Evolutionary conservation across 2,113 vertebrate species (phyloP).

Genomic region (Crotalus tigris): DNA sequence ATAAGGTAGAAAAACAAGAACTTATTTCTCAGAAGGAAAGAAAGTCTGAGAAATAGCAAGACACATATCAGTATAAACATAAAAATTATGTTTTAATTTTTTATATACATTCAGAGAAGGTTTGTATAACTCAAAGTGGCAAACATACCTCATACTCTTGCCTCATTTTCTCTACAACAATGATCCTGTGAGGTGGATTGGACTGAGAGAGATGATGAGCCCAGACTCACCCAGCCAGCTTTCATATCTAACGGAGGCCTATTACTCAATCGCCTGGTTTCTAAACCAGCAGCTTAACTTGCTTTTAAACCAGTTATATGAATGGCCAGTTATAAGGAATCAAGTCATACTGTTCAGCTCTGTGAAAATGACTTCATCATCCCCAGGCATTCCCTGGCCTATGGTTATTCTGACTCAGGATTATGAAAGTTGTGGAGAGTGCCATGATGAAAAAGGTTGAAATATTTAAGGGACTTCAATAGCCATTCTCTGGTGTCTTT

Average conservation of each 20-base stretch:
- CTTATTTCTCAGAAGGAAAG: not conserved
- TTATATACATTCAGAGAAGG: not conserved
- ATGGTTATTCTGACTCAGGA: not conserved
- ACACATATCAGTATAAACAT: not conserved
- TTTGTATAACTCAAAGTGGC: not conserved
- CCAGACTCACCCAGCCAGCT: not conserved
- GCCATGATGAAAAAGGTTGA: not conserved
- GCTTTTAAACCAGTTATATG: not conserved
- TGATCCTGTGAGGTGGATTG: not conserved
- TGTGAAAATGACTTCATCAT: not conserved
- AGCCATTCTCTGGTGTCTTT: not conserved
- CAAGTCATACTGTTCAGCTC: not conserved
- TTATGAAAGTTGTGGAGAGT: not conserved
- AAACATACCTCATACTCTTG: not conserved
- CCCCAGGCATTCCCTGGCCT: too few relatives aligned
- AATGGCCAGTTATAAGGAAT: not conserved
- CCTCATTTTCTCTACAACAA: not conserved
- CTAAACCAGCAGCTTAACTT: not conserved
- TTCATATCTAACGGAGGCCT: not conserved
- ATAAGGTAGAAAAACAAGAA: not conserved
- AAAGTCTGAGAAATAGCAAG: not conserved
- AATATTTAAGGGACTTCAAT: not conserved
- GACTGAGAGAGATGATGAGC: not conserved
- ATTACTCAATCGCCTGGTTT: not conserved
- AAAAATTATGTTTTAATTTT: not conserved